Evolutionary conservation across 2,113 vertebrate genomes (phyloP).

Genomic region (Coryphaenoides rupestris): DNA sequence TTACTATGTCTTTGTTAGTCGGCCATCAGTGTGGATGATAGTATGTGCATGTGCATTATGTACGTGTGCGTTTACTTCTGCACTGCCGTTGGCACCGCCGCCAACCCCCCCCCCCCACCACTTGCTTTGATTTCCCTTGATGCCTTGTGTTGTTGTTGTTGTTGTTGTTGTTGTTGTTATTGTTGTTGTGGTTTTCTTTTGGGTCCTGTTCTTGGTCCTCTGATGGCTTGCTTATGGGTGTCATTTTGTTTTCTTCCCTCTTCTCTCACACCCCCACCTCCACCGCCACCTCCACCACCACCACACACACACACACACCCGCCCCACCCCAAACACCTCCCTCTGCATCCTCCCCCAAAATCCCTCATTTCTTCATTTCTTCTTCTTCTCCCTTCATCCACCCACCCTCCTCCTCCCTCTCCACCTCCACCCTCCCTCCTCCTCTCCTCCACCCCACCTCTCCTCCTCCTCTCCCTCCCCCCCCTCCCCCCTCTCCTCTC

Average conservation of each 20-base stretch:
- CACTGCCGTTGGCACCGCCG: constrained; percentile 50
- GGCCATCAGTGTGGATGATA: constrained; percentile 6
- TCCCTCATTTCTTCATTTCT: too few relatives aligned
- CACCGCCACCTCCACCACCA: constrained; percentile 34
- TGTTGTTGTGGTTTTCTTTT: neutral
- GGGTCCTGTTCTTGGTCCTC: constrained; percentile 69
- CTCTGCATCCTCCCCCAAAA: too few relatives aligned
- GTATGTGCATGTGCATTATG: constrained; percentile 1
- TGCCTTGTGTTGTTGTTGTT: constrained; percentile 60
- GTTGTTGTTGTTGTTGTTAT: constrained; percentile 57
- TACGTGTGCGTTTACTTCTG: constrained; percentile 50
- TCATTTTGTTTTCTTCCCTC: constrained; percentile 68
- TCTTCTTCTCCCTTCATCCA: too few relatives aligned
- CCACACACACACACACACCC: too few relatives aligned
- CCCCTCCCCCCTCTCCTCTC: constrained; percentile 41
- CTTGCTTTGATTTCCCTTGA: constrained; percentile 59
- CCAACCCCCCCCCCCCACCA: constrained; percentile 13
- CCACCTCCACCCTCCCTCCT: constrained; percentile 20
- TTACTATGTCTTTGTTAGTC: too few relatives aligned
- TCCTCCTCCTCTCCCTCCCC: constrained; percentile 35
- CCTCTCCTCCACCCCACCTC: constrained; percentile 33
- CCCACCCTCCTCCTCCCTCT: constrained; percentile 51
- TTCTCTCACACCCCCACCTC: constrained; percentile 22
- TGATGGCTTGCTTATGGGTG: constrained; percentile 78
- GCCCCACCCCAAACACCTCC: too few relatives aligned